phyloP scores from a whole-genome alignment of 2,888 invertebrate species.

The Dinocampus coccinellae region DNA sequence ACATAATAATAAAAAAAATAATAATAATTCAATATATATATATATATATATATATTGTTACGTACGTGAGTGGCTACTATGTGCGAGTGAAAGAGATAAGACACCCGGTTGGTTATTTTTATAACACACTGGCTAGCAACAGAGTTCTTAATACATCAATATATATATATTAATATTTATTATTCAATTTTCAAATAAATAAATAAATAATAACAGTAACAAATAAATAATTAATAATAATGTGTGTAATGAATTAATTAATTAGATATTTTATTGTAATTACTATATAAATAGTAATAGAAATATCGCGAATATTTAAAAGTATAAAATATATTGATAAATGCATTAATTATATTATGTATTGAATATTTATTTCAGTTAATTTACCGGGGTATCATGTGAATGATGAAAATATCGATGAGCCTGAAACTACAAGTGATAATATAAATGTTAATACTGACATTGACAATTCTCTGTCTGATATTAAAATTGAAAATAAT shows the following conservation, averaged over 20 bases:
- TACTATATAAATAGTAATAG: neutral
- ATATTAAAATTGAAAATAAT: conserved; percentile 43
- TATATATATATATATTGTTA: conserved; percentile 28
- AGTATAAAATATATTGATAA: too few relatives aligned
- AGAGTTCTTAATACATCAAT: conserved; percentile 47
- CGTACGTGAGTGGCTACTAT: conserved; percentile 43
- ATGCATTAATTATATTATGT: conserved; percentile 1
- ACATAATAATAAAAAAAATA: too few relatives aligned
- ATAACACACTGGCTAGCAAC: conserved; percentile 61
- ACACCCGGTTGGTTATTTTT: conserved; percentile 57
- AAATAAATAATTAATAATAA: too few relatives aligned
- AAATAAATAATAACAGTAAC: too few relatives aligned
- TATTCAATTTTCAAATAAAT: too few relatives aligned
- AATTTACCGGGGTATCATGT: conserved; percentile 43
- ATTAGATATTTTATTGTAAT: conserved; percentile 6
- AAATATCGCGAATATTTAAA: too few relatives aligned
- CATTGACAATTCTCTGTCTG: conserved; percentile 35
- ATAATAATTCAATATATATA: neutral
- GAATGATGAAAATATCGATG: conserved; percentile 33
- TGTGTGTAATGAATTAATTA: too few relatives aligned
- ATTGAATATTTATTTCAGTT: conserved; percentile 41
- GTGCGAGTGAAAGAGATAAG: conserved; percentile 54
- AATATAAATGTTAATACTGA: conserved; percentile 31
- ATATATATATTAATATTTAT: neutral
- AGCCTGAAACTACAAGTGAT: conserved; percentile 36